A percentile compares a stretch with the other conserved stretches of the same genome.
phyloP scores from a whole-genome alignment of 2,888 invertebrate genomes.

The Leucophenga maculata region DNA sequence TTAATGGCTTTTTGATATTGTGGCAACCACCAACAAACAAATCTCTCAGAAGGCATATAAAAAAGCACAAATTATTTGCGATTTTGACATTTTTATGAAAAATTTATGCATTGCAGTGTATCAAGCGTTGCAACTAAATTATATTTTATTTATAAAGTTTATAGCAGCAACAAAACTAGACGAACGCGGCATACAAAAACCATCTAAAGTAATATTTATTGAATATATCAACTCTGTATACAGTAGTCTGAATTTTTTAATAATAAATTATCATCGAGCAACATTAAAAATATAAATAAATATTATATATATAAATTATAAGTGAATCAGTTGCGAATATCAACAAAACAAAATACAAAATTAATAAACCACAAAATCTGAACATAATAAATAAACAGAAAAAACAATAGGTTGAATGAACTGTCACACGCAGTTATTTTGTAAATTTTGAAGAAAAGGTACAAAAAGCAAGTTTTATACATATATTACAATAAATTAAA shows the following conservation, averaged over 20 bases:
- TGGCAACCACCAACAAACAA: background rate
- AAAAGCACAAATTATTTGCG: background rate
- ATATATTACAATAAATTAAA: background rate
- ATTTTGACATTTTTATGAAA: background rate
- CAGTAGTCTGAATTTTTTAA: too few relatives aligned
- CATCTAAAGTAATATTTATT: too few relatives aligned
- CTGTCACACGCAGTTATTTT: constrained; percentile 2
- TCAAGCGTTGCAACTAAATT: background rate
- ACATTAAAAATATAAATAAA: too few relatives aligned
- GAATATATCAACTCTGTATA: too few relatives aligned
- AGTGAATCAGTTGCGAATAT: too few relatives aligned
- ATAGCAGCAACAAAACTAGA: too few relatives aligned
- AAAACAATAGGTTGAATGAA: constrained; percentile 10
- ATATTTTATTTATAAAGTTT: background rate
- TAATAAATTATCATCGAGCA: too few relatives aligned
- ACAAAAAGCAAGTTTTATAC: constrained; percentile 12
- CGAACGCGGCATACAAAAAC: too few relatives aligned
- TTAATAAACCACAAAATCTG: background rate
- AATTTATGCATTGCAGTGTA: background rate
- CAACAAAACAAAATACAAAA: background rate
- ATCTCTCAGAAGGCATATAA: background rate
- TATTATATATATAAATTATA: too few relatives aligned
- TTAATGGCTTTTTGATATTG: too few relatives aligned
- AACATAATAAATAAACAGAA: background rate
- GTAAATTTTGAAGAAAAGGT: constrained; percentile 12